A percentile compares a stretch with the other conserved stretches of the same genome.
Conservation (phyloP, 2,797 vertebrate species). For the Philypnodon macrostomus region DNA sequence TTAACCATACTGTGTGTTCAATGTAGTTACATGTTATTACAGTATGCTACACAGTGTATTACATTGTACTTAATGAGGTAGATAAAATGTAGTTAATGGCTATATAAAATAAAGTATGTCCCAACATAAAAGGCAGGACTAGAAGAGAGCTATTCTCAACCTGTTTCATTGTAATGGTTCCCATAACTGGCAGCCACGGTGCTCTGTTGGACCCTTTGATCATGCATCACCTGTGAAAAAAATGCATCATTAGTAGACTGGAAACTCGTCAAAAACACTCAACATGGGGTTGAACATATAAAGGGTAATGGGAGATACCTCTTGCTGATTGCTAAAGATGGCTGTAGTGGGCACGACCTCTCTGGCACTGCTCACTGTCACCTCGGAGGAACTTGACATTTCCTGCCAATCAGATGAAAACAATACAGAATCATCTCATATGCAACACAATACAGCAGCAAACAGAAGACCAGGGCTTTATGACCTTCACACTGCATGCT, state of each 20-base stretch:
- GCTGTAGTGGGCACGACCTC: conserved; percentile 65
- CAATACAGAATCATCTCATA: conserved; percentile 9
- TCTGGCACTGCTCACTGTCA: conserved; percentile 71
- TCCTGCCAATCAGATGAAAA: conserved; percentile 72
- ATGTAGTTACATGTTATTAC: too few species aligned
- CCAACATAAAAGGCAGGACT: conserved; percentile 45
- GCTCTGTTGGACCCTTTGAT: conserved; percentile 71
- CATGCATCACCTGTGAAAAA: conserved; percentile 65
- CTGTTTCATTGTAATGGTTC: conserved; percentile 77
- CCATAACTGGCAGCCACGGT: conserved; percentile 66
- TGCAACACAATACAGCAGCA: not conserved
- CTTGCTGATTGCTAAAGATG: conserved; percentile 75
- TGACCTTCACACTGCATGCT: conserved; percentile 19
- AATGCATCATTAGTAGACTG: conserved; percentile 21
- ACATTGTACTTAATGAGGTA: too few species aligned
- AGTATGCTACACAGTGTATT: too few species aligned
- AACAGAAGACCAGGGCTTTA: conserved; percentile 15
- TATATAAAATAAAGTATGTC: too few species aligned
- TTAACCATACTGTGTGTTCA: too few species aligned
- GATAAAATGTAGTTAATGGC: too few species aligned
- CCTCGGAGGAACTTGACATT: conserved; percentile 77
- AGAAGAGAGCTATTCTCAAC: conserved; percentile 48
- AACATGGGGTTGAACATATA: not conserved
- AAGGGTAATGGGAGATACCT: conserved; percentile 69
- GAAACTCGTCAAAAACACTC: conserved; percentile 12